Conservation (phyloP, 2,888 invertebrate genomes). For the Agrenia bidenticulata region DNA sequence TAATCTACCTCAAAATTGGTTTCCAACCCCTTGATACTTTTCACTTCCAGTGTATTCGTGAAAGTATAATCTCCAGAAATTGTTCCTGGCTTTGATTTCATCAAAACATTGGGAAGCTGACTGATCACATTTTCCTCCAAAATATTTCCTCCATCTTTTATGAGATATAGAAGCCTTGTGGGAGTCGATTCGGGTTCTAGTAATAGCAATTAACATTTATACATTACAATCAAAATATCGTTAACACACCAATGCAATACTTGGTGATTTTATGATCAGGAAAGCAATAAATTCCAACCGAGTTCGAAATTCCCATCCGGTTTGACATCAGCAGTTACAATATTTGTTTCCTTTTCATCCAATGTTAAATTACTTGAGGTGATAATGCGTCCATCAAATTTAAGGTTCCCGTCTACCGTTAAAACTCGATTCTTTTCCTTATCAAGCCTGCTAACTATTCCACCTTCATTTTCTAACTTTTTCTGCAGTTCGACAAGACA, state of each 20-base stretch:
- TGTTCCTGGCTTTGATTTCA: slow-evolving; percentile 24
- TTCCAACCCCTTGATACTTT: slow-evolving; percentile 1
- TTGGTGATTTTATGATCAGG: too few relatives aligned
- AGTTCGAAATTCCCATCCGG: not conserved
- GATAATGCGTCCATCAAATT: not conserved
- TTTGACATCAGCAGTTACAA: not conserved
- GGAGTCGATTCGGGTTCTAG: too few relatives aligned
- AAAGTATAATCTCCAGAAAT: slow-evolving; percentile 28
- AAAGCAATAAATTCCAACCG: not conserved
- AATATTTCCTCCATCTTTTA: not conserved
- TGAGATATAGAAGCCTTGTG: not conserved
- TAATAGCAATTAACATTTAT: too few relatives aligned
- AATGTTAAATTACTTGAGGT: not conserved
- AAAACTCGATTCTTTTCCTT: not conserved
- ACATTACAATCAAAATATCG: too few relatives aligned
- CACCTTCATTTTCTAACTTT: slow-evolving; percentile 1
- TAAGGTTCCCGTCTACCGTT: not conserved
- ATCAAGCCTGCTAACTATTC: not conserved
- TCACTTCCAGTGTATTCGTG: slow-evolving; percentile 17
- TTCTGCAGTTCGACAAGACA: slow-evolving; percentile 24
- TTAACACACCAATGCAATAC: too few relatives aligned
- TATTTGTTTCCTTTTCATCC: not conserved
- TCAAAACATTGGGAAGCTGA: slow-evolving; percentile 18
- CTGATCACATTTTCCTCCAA: not conserved
- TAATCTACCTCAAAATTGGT: too few relatives aligned